These are phyloP conservation scores for Danio albolineatus DNA, from an alignment of 2,797 vertebrate genomes.

Conservation along the genomic window DNA sequence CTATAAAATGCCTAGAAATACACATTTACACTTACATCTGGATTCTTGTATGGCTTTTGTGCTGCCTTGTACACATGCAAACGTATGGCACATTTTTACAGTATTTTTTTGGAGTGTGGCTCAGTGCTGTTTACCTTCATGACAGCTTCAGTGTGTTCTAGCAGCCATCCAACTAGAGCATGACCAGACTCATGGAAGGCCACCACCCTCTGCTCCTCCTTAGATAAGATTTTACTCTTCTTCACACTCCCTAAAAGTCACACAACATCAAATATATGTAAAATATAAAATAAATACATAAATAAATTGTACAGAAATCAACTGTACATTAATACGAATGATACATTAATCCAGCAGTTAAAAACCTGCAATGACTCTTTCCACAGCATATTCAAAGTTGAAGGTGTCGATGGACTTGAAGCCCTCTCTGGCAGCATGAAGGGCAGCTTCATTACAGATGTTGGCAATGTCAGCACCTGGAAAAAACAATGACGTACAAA, in stretches of 20 bases:
- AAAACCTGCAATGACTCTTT: slow-evolving; percentile 92
- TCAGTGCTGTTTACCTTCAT: slow-evolving; percentile 85
- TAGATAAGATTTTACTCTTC: slow-evolving; percentile 93
- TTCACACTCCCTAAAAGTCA: slow-evolving; percentile 88
- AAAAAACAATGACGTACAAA: neutral
- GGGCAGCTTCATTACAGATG: slow-evolving; percentile 96
- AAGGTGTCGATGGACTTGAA: slow-evolving; percentile 90
- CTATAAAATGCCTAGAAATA: no score
- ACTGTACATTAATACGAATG: neutral
- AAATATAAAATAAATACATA: no score
- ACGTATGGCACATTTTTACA: no score
- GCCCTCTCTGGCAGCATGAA: slow-evolving; percentile 95
- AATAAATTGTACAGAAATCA: slow-evolving; percentile 4
- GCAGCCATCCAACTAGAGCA: slow-evolving; percentile 92
- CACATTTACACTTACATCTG: no score
- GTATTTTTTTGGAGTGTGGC: neutral
- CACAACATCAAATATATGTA: slow-evolving; percentile 3
- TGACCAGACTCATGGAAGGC: slow-evolving; percentile 96
- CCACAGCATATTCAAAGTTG: slow-evolving; percentile 95
- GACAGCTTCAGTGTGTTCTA: slow-evolving; percentile 95
- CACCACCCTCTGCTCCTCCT: slow-evolving; percentile 92
- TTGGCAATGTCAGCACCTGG: slow-evolving; percentile 98
- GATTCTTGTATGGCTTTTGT: no score
- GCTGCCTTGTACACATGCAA: no score
- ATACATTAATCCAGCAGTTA: neutral